Percentiles rank a stretch among this genome's conserved stretches.
phyloP scores from a whole-genome alignment of 2,113 vertebrate genomes.

The Notothenia rossii region DNA sequence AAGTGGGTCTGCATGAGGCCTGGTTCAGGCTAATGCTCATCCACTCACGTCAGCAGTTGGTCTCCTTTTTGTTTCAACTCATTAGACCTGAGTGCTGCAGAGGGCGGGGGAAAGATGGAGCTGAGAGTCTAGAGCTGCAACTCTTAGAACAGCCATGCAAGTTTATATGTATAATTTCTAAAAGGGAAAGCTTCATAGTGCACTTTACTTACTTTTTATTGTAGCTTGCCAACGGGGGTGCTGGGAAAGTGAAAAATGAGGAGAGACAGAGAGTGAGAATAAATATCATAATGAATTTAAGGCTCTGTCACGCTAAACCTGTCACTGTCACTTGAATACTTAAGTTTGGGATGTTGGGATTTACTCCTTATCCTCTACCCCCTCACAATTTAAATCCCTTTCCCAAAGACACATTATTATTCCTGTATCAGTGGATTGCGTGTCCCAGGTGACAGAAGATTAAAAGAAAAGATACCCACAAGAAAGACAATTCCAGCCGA shows the following conservation, averaged over 20 bases:
- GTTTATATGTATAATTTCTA: conserved; percentile 14
- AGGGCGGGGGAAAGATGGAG: not conserved
- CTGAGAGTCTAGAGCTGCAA: conserved; percentile 12
- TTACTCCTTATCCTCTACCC: conserved; percentile 15
- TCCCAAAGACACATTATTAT: conserved; percentile 44
- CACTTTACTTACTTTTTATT: conserved; percentile 20
- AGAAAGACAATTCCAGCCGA: conserved; percentile 27
- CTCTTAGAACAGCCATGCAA: conserved; percentile 9
- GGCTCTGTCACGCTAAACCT: conserved; percentile 64
- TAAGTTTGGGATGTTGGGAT: conserved; percentile 47
- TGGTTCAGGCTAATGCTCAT: conserved; percentile 75
- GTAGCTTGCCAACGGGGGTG: conserved; percentile 24
- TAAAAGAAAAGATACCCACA: conserved; percentile 56
- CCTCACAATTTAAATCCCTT: conserved; percentile 52
- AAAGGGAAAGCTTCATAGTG: conserved; percentile 35
- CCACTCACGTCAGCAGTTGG: conserved; percentile 61
- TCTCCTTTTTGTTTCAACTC: conserved; percentile 67
- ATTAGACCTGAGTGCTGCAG: conserved; percentile 58
- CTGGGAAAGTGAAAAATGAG: conserved; percentile 47
- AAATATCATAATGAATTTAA: conserved; percentile 63
- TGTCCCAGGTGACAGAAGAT: conserved; percentile 54
- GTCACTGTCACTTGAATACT: conserved; percentile 59
- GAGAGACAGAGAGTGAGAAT: conserved; percentile 58
- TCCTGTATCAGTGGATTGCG: conserved; percentile 46
- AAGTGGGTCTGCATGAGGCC: conserved; percentile 77